Conservation (phyloP, 2,888 invertebrate genomes). For the Cremastobaeus sp. region DNA sequence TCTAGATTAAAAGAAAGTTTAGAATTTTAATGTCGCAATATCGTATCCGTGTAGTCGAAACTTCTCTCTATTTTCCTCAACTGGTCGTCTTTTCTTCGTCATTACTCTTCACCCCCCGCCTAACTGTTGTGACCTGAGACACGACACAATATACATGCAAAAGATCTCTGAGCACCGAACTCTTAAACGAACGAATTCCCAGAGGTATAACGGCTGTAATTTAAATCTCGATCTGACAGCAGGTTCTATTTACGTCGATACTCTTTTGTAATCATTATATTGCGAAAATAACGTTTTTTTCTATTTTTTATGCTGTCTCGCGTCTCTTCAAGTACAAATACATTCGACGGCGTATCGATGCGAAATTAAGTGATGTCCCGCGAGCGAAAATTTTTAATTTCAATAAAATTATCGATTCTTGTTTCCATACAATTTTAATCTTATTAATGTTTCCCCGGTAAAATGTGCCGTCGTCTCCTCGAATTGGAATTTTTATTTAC, state of each 20-base stretch:
- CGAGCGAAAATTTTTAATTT: slow-evolving; percentile 8
- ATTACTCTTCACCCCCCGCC: slow-evolving; percentile 49
- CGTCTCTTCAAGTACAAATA: background rate
- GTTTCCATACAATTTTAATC: slow-evolving; percentile 6
- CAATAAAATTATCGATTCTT: background rate
- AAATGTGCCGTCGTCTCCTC: background rate
- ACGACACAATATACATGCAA: slow-evolving; percentile 55
- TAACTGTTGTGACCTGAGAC: slow-evolving; percentile 47
- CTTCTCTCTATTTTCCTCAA: slow-evolving; percentile 31
- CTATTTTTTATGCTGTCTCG: slow-evolving; percentile 1
- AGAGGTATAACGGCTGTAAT: slow-evolving; percentile 42
- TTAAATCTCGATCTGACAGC: slow-evolving; percentile 37
- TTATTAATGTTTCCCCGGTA: slow-evolving; percentile 3
- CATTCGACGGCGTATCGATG: background rate
- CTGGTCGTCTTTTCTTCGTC: slow-evolving; percentile 41
- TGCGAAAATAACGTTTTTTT: slow-evolving; percentile 25
- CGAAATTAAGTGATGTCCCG: background rate
- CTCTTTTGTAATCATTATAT: slow-evolving; percentile 26
- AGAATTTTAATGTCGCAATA: slow-evolving; percentile 67
- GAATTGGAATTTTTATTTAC: slow-evolving; percentile 9
- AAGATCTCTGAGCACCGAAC: slow-evolving; percentile 46
- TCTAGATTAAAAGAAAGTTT: slow-evolving; percentile 59
- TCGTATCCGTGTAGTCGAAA: slow-evolving; percentile 20
- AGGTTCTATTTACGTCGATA: slow-evolving; percentile 27
- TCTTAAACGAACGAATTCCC: slow-evolving; percentile 48